These are phyloP conservation scores for Mesopsocus fuscifrons DNA, from an alignment of 2,888 invertebrate species.

Conservation along the genomic window DNA sequence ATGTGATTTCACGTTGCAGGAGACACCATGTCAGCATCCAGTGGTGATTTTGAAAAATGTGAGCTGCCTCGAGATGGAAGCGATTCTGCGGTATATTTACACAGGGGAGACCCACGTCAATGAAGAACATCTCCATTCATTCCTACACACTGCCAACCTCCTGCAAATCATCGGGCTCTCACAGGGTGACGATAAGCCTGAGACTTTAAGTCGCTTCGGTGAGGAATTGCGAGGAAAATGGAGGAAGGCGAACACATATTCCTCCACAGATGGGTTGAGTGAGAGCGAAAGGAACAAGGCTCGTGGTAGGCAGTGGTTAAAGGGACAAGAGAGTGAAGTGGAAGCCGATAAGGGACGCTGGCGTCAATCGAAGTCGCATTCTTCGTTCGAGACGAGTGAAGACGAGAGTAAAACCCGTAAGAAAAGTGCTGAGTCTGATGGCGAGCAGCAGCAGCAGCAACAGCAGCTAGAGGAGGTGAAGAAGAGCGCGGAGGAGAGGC, in stretches of 20 bases:
- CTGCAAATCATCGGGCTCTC: conserved; percentile 46
- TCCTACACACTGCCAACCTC: conserved; percentile 44
- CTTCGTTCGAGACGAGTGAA: not conserved
- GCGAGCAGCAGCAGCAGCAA: conserved; percentile 14
- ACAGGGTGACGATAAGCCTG: too few species aligned
- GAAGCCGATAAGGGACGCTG: not conserved
- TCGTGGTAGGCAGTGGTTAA: too few species aligned
- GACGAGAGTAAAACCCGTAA: conserved; percentile 9
- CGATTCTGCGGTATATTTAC: conserved; percentile 38
- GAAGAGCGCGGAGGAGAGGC: not conserved
- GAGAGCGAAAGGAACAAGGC: too few species aligned
- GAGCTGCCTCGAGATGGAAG: conserved; percentile 41
- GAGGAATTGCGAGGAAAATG: conserved; percentile 12
- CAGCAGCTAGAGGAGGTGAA: not conserved
- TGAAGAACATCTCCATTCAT: conserved; percentile 42
- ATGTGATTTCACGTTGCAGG: too few species aligned
- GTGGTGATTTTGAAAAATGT: conserved; percentile 54
- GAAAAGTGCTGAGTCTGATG: conserved; percentile 13
- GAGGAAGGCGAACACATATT: too few species aligned
- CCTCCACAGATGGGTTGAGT: too few species aligned
- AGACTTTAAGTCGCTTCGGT: conserved; percentile 10
- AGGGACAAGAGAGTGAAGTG: not conserved
- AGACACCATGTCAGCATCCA: conserved; percentile 54
- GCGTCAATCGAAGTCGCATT: not conserved
- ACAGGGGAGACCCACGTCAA: conserved; percentile 51